Evolutionary conservation across 2,113 vertebrate species (phyloP).

Genomic region (Callithrix jacchus): DNA sequence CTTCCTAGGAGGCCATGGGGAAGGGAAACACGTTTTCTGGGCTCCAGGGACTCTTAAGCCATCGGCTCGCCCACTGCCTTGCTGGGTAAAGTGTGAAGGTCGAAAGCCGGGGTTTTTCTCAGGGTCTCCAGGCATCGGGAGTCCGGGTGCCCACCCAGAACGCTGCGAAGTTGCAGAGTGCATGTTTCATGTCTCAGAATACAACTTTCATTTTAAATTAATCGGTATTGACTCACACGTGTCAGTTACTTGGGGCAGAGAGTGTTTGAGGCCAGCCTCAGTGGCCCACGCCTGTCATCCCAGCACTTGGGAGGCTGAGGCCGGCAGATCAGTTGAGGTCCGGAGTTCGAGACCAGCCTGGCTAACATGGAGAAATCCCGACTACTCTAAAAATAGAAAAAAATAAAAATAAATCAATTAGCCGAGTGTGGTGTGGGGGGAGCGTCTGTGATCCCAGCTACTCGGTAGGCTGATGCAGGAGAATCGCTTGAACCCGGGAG

Average conservation of each 20-base stretch:
- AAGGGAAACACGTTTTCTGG: rapidly evolving
- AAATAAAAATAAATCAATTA: too few relatives aligned
- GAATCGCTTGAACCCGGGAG: too few relatives aligned
- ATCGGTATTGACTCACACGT: rapidly evolving
- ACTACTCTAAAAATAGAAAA: too few relatives aligned
- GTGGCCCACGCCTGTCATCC: too few relatives aligned
- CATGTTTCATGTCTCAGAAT: too few relatives aligned
- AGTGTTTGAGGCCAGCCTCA: rapidly evolving
- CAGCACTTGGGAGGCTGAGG: too few relatives aligned
- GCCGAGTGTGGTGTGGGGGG: too few relatives aligned
- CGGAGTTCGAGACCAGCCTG: too few relatives aligned
- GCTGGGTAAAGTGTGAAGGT: rapidly evolving
- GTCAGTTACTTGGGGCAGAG: not conserved
- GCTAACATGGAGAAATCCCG: rapidly evolving
- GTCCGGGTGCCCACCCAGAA: rapidly evolving
- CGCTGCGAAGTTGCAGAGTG: too few relatives aligned
- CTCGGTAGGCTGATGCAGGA: too few relatives aligned
- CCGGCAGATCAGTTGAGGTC: rapidly evolving
- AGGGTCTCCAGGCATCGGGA: rapidly evolving
- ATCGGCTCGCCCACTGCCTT: rapidly evolving
- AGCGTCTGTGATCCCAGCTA: too few relatives aligned
- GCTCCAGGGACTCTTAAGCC: rapidly evolving
- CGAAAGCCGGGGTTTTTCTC: rapidly evolving
- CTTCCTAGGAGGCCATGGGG: rapidly evolving
- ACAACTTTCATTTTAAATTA: rapidly evolving